Base-by-base conservation (phyloP, 2,113 vertebrate genomes). In the Chamaea fasciata region DNA sequence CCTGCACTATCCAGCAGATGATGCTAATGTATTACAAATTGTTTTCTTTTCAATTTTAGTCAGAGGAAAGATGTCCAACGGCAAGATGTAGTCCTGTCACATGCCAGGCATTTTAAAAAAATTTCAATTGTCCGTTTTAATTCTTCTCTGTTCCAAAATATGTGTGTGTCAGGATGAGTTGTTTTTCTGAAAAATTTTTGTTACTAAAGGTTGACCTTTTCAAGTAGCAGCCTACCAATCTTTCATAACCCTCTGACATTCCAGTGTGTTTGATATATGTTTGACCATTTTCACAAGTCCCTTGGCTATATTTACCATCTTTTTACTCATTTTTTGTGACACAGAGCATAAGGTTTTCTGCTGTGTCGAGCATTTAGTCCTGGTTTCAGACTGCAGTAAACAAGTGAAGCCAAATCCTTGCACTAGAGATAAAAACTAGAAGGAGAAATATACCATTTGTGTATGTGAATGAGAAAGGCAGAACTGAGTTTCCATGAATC, bases 1-100 rank as follows among this genome's bases (percentile, higher is more conserved):
- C 81, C 59, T 77, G 35, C 19, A 50, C 6, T 88, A 64, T 41
- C 96, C 97, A 97, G 96, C 73, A 97, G 97, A 90, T 96, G 96
- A 77, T 90, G 90, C 83, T 87, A 78, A 91, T 74, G 73, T 46
- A 76, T 90, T 92, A 89, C 57, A 83, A 93, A 92, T 20, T 62
- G n/a, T 42, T 87, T 49, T 71, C 26, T n/a, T 10, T 30, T 84
- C 52, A 13, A 23, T 85, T 77, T 94, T 28, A 62, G 31, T 60
- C 52, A 60, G 33, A 37, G 62, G 44, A 78, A 89, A 85, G 15
- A 14, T 39, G 59, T 21, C 13, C 23, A n/a, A 9, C 4, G 53
- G 10, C 26, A 82, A 71, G 28, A 28, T 39, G 35, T 18, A n/a
- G n/a, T 33, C 83, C 41, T 46, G 16, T 50, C 64, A 81, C 7